A percentile compares a stretch with the other conserved stretches of the same genome.
phyloP scores from a whole-genome alignment of 2,797 vertebrate species.

The Loriculus beryllinus region DNA sequence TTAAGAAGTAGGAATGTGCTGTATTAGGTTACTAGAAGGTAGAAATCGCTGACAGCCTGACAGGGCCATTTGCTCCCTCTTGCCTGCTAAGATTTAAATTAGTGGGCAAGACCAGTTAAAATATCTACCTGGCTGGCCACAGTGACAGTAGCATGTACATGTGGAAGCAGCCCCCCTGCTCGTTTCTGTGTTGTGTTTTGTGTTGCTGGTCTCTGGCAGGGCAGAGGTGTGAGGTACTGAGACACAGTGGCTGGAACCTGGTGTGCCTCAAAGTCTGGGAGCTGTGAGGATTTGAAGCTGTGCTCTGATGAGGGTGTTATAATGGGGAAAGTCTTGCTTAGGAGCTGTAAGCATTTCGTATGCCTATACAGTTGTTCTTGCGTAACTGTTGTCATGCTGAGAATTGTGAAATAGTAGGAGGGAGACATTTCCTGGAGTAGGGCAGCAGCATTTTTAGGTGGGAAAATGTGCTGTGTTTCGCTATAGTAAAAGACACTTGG shows the following conservation, averaged over 20 bases:
- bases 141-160: not conserved
- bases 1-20: not conserved
- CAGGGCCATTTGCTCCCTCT: not conserved
- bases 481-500: not conserved
- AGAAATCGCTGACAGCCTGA: not conserved
- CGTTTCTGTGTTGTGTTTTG: fast-evolving
- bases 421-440: not conserved
- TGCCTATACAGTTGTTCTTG: not conserved
- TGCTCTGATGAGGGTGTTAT: not conserved
- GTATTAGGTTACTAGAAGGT: constrained; percentile 27
- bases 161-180: not conserved
- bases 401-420: constrained; percentile 30
- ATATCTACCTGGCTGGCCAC: not conserved
- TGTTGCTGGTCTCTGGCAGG: not conserved
- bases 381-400: not conserved
- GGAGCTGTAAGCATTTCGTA: not conserved
- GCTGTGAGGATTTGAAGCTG: not conserved
- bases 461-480: not conserved
- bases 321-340: not conserved
- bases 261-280: not conserved
- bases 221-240: not conserved
- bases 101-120: not conserved
- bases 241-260: not conserved
- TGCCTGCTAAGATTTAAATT: not conserved
- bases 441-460: not conserved